A percentile compares a stretch with the other conserved stretches of the same genome.
These are phyloP conservation scores for Theonella swinhoei DNA, from an alignment of 37 sponge, comb jelly and placozoan genomes.

Conservation along the genomic window DNA sequence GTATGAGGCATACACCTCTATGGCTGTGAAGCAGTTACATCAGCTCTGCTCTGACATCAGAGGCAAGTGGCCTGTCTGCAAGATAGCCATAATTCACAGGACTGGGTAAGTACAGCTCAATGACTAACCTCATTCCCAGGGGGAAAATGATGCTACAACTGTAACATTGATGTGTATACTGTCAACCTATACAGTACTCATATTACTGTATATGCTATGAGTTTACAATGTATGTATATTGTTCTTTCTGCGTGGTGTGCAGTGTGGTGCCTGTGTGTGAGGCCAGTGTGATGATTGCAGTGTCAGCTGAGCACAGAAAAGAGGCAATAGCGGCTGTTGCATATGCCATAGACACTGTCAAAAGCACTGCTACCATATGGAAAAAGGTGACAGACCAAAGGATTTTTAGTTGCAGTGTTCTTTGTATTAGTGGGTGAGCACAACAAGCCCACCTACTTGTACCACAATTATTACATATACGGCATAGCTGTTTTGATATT, in stretches of 20 bases:
- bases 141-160: no score
- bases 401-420: neutral
- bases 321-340: constrained; percentile 81
- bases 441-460: no score
- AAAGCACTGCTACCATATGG: constrained; percentile 90
- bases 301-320: constrained; percentile 87
- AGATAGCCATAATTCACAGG: constrained; percentile 86
- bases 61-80: constrained; percentile 74
- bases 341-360: constrained; percentile 82
- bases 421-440: no score
- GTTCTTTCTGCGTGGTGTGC: no score
- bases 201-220: no score
- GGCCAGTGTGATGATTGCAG: constrained; percentile 91
- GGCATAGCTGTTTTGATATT: neutral
- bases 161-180: no score
- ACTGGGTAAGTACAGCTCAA: constrained; percentile 63
- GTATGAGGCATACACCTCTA: constrained; percentile 90
- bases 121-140: neutral
- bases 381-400: constrained; percentile 86
- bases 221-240: no score
- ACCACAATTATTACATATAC: neutral
- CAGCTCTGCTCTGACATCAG: constrained; percentile 61
- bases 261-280: constrained; percentile 92
- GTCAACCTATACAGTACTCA: no score
- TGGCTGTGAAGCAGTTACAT: constrained; percentile 84